Conservation (phyloP, 2,888 invertebrate species). For the Pammene fasciana region DNA sequence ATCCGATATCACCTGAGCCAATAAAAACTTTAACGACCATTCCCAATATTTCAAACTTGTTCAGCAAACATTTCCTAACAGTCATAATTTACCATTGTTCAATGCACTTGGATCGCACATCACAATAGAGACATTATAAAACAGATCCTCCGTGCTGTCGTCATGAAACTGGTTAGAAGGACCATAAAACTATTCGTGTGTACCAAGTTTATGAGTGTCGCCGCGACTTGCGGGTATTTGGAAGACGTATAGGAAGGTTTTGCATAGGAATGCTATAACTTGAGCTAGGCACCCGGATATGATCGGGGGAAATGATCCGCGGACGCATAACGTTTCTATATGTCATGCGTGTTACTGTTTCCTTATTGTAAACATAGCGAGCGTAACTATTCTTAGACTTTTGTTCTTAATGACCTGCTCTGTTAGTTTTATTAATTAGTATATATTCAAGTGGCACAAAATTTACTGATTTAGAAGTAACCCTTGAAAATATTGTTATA, state of each 20-base stretch:
- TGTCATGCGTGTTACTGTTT: slow-evolving; percentile 13
- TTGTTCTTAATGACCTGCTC: background rate
- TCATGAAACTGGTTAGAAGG: slow-evolving; percentile 50
- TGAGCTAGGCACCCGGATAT: slow-evolving; percentile 48
- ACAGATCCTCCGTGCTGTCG: slow-evolving; percentile 48
- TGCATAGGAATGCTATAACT: slow-evolving; percentile 48
- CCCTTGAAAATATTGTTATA: too few species aligned
- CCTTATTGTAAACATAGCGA: background rate
- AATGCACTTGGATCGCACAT: slow-evolving; percentile 46
- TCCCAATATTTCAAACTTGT: slow-evolving; percentile 3
- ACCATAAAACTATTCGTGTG: slow-evolving; percentile 63
- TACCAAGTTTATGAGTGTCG: slow-evolving; percentile 62
- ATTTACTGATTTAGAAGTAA: too few species aligned
- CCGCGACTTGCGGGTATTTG: slow-evolving; percentile 54
- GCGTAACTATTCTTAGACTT: background rate
- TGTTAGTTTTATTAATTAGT: too few species aligned
- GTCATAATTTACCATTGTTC: slow-evolving; percentile 42
- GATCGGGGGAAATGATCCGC: slow-evolving; percentile 47
- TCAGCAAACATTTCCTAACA: slow-evolving; percentile 3
- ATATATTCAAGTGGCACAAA: too few species aligned
- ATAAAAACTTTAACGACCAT: slow-evolving; percentile 7
- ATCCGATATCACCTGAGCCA: background rate
- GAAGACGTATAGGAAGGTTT: slow-evolving; percentile 50
- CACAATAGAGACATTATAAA: slow-evolving; percentile 50
- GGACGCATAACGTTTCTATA: slow-evolving; percentile 34